phyloP scores from a whole-genome alignment of 2,888 invertebrate genomes.

The Himalopsyche tibetana region DNA sequence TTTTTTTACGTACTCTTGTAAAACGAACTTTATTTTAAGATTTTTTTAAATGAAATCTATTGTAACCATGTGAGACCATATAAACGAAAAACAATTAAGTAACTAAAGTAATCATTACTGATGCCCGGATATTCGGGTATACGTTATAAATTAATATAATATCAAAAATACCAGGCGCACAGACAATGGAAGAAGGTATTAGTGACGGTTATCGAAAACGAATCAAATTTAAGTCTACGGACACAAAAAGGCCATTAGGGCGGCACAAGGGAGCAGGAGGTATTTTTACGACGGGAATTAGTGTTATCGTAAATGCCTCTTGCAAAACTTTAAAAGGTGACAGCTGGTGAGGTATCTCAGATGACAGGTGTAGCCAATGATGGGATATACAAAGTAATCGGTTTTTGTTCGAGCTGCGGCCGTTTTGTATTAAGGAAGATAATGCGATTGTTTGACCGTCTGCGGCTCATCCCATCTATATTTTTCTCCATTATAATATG shows the following conservation, averaged over 20 bases:
- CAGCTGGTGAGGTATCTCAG: constrained; percentile 12
- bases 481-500: too few relatives aligned
- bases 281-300: constrained; percentile 50
- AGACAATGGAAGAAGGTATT: constrained; percentile 11
- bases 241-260: constrained; percentile 61
- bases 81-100: too few relatives aligned
- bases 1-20: too few relatives aligned
- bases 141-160: too few relatives aligned
- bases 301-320: constrained; percentile 36
- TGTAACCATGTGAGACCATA: too few relatives aligned
- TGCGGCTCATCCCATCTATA: not conserved
- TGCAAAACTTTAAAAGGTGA: constrained; percentile 46
- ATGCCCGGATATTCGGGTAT: too few relatives aligned
- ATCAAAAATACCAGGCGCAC: not conserved
- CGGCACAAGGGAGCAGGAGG: constrained; percentile 38
- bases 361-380: constrained; percentile 51
- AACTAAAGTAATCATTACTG: too few relatives aligned
- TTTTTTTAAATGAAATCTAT: too few relatives aligned
- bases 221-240: constrained; percentile 53
- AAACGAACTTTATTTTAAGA: too few relatives aligned
- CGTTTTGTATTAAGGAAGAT: not conserved
- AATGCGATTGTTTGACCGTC: not conserved
- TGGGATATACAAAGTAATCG: constrained; percentile 4
- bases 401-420: constrained; percentile 1
- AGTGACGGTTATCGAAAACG: constrained; percentile 46